Conservation (phyloP, 1,140 invertebrate genomes). For the Antheraea mylitta region DNA sequence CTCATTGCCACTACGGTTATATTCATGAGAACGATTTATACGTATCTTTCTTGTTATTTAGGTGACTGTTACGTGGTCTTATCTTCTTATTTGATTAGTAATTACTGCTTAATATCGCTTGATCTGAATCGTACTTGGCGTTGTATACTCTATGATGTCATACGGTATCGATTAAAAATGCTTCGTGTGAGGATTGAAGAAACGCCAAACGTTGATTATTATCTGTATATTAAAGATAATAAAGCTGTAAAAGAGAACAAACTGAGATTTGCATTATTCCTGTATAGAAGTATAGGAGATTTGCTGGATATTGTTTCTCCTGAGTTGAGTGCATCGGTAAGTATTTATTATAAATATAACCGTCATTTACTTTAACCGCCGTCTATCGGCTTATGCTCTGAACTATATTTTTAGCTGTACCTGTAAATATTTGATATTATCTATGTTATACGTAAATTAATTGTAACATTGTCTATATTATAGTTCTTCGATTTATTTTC, state of each 20-base stretch:
- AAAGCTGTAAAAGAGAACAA: constrained; percentile 54
- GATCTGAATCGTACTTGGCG: constrained; percentile 63
- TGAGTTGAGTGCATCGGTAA: constrained; percentile 58
- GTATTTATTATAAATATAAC: constrained; percentile 15
- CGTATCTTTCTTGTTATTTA: constrained; percentile 36
- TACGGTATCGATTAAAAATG: constrained; percentile 51
- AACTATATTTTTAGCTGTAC: too few species aligned
- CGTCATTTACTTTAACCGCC: too few species aligned
- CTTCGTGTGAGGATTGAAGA: constrained; percentile 50
- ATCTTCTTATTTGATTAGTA: constrained; percentile 38
- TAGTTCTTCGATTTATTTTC: too few species aligned
- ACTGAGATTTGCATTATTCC: constrained; percentile 42
- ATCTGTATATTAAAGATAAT: constrained; percentile 47
- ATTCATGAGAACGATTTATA: constrained; percentile 43
- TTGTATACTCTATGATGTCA: constrained; percentile 46
- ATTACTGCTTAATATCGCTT: constrained; percentile 46
- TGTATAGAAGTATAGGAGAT: constrained; percentile 58
- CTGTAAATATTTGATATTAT: too few species aligned
- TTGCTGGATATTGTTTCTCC: constrained; percentile 48
- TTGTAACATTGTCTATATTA: too few species aligned
- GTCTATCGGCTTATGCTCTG: too few species aligned
- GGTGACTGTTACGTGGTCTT: constrained; percentile 39
- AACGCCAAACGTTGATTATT: constrained; percentile 35
- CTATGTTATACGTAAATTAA: too few species aligned
- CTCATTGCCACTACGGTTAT: constrained; percentile 34